A percentile compares a stretch with the other conserved stretches of the same genome.
These are phyloP conservation scores for Acholoe squamosa DNA, from an alignment of 2,888 invertebrate genomes.

Conservation along the genomic window DNA sequence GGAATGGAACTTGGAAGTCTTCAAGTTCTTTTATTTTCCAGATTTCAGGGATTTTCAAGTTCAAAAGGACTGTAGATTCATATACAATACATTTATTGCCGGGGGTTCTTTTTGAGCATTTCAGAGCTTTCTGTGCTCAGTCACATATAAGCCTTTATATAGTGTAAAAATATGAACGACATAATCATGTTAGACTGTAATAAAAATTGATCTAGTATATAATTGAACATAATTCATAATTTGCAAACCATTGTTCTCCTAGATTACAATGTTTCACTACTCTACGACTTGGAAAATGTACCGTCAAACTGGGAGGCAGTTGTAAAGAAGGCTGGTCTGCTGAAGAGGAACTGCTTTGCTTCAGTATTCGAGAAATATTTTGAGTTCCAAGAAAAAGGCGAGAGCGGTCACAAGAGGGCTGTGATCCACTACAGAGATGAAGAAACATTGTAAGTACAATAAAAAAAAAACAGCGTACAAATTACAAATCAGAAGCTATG, in stretches of 20 bases:
- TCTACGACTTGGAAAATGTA: slow-evolving; percentile 95
- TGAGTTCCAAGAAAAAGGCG: slow-evolving; percentile 96
- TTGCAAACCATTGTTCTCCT: slow-evolving; percentile 69
- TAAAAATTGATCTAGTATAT: neutral
- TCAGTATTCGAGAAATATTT: slow-evolving; percentile 99
- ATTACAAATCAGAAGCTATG: no score
- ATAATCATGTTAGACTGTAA: no score
- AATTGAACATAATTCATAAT: neutral
- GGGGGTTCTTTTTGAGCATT: no score
- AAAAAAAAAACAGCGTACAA: no score
- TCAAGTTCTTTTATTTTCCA: no score
- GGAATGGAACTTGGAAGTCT: no score
- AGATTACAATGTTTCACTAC: slow-evolving; percentile 97
- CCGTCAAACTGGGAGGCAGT: slow-evolving; percentile 94
- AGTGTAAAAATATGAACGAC: no score
- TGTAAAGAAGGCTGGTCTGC: slow-evolving; percentile 95
- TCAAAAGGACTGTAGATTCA: no score
- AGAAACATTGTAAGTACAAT: slow-evolving; percentile 94
- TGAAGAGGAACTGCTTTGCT: slow-evolving; percentile 99
- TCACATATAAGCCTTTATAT: no score
- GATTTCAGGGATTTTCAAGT: no score
- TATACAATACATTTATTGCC: no score
- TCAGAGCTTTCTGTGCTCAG: no score
- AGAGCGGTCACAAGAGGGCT: slow-evolving; percentile 95
- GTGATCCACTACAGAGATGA: slow-evolving; percentile 99